Evolutionary conservation across 2,797 vertebrate genomes (phyloP).

Genomic region (Chaetophractus vellerosus): DNA sequence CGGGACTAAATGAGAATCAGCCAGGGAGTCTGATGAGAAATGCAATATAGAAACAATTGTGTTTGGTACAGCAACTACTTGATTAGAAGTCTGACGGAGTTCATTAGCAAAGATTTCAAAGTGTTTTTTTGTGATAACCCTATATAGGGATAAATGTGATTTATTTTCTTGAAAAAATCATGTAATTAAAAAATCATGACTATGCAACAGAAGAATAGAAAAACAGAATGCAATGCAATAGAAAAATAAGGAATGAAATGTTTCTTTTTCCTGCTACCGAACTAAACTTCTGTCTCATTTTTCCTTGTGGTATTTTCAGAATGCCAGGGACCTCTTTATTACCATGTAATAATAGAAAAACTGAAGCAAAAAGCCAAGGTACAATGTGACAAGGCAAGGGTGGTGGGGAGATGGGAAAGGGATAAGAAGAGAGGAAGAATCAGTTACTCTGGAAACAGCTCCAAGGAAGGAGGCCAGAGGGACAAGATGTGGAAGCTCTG

Average conservation of each 20-base stretch:
- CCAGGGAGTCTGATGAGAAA: constrained; percentile 17
- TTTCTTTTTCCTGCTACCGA: background rate
- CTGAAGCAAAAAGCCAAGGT: background rate
- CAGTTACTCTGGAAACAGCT: constrained; percentile 57
- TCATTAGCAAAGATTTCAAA: constrained; percentile 54
- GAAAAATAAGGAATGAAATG: constrained; percentile 21
- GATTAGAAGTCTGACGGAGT: background rate
- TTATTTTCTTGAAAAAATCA: constrained; percentile 35
- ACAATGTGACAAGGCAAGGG: background rate
- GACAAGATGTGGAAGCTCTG: background rate
- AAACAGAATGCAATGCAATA: background rate
- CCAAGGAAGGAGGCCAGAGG: background rate
- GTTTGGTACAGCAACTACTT: constrained; percentile 7
- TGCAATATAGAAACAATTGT: constrained; percentile 49
- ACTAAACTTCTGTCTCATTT: constrained; percentile 40
- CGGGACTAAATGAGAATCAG: background rate
- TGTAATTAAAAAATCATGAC: background rate
- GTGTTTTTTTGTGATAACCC: constrained; percentile 37
- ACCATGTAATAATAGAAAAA: background rate
- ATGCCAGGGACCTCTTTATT: constrained; percentile 37
- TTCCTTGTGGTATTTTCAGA: constrained; percentile 43
- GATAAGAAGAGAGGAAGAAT: background rate
- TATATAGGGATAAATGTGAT: background rate
- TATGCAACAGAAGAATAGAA: background rate
- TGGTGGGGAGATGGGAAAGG: background rate